These are phyloP conservation scores for Rotaria magnacalcarata DNA, from an alignment of 2,888 invertebrate genomes.

Conservation along the genomic window DNA sequence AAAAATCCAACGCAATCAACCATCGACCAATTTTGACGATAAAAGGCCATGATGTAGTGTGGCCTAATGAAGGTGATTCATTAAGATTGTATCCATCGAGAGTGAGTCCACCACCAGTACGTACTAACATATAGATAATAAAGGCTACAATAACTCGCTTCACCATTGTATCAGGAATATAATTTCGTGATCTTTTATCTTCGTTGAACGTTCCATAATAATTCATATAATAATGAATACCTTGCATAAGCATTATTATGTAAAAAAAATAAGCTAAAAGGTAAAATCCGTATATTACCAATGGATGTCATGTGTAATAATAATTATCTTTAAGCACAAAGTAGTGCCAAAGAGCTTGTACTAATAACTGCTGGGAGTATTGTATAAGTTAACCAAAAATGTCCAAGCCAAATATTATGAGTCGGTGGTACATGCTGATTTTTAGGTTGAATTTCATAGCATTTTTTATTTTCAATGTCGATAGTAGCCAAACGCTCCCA, in stretches of 20 bases:
- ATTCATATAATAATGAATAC: not conserved
- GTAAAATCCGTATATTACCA: not conserved
- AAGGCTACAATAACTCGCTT: not conserved
- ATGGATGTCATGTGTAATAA: not conserved
- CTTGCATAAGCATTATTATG: not conserved
- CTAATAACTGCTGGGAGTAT: not conserved
- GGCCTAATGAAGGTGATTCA: not conserved
- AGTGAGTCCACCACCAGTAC: not conserved
- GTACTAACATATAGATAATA: not conserved
- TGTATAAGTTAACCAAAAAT: not conserved
- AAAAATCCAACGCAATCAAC: not conserved
- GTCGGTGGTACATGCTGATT: not conserved
- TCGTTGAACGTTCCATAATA: not conserved
- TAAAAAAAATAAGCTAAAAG: not conserved
- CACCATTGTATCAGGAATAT: not conserved
- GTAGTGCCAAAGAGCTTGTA: not conserved
- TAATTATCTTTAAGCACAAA: not conserved
- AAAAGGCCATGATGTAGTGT: not conserved
- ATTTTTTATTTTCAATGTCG: not conserved
- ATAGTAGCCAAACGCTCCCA: not conserved
- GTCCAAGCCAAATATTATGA: not conserved
- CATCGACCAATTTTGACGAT: not conserved
- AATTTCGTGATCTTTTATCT: not conserved
- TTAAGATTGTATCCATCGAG: not conserved
- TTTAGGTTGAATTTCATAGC: not conserved